Conservation (phyloP, 37 sponge, comb jelly and placozoan genomes). For the Theonella swinhoei region DNA sequence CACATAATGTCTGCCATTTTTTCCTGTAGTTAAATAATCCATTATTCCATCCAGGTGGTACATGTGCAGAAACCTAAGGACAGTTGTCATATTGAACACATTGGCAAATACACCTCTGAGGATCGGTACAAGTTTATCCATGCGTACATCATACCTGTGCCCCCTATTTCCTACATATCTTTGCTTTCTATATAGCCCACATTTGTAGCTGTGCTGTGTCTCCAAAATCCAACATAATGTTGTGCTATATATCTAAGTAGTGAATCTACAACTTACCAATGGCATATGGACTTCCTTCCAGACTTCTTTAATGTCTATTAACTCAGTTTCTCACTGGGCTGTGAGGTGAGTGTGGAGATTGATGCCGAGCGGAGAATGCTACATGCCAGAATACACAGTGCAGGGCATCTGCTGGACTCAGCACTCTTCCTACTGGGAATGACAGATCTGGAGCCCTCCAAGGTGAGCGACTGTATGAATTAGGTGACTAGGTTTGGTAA, state of each 20-base stretch:
- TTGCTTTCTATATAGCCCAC: neutral
- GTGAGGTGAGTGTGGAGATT: slow-evolving; percentile 40
- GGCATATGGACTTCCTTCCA: neutral
- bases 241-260: neutral
- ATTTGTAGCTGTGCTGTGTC: neutral
- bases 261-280: neutral
- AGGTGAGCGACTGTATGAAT: slow-evolving; percentile 32
- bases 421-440: slow-evolving; percentile 55
- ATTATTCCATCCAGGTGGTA: slow-evolving; percentile 21
- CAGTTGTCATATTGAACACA: slow-evolving; percentile 53
- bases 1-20: neutral
- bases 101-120: slow-evolving; percentile 42
- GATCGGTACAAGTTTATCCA: slow-evolving; percentile 1
- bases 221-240: neutral
- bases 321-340: slow-evolving; percentile 57
- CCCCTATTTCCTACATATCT: neutral
- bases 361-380: slow-evolving; percentile 29
- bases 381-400: slow-evolving; percentile 77
- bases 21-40: neutral
- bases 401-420: slow-evolving; percentile 74
- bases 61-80: slow-evolving; percentile 70
- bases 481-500: neutral
- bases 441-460: slow-evolving; percentile 57
- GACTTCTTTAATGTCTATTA: no score
- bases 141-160: neutral